A percentile compares a stretch with the other conserved stretches of the same genome.
Evolutionary conservation across 2,888 invertebrate genomes (phyloP).

Genomic region (Leptinotarsa tumamoca): DNA sequence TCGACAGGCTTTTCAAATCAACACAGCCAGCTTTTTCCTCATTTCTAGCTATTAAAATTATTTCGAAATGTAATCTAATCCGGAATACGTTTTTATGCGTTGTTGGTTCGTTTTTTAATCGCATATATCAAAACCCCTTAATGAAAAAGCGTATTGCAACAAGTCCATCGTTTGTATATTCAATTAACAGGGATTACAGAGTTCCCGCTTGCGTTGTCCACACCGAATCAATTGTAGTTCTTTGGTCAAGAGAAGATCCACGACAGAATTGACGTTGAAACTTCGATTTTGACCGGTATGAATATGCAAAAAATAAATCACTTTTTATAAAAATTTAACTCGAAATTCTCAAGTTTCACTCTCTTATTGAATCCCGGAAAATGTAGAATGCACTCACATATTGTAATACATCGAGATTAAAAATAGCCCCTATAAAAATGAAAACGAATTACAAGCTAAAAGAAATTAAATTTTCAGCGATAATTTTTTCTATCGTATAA

Average conservation of each 20-base stretch:
- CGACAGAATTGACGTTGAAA: not conserved
- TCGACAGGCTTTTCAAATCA: not conserved
- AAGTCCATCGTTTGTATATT: slow-evolving; percentile 51
- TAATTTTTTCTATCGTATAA: too few relatives aligned
- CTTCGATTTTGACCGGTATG: not conserved
- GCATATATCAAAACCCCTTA: slow-evolving; percentile 33
- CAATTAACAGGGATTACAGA: slow-evolving; percentile 55
- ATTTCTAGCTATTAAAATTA: slow-evolving; percentile 1
- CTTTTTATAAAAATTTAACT: too few relatives aligned
- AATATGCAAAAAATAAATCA: too few relatives aligned
- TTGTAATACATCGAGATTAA: too few relatives aligned
- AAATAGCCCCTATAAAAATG: too few relatives aligned
- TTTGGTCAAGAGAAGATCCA: slow-evolving; percentile 27
- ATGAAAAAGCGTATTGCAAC: slow-evolving; percentile 49
- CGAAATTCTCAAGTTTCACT: too few relatives aligned
- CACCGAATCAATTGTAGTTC: slow-evolving; percentile 28
- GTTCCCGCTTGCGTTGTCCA: slow-evolving; percentile 20
- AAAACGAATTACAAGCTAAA: too few relatives aligned
- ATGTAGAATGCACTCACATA: too few relatives aligned
- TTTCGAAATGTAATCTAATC: not conserved
- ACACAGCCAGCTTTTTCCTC: not conserved
- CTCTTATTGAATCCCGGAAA: too few relatives aligned
- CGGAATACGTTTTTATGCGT: slow-evolving; percentile 9
- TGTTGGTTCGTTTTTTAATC: slow-evolving; percentile 16
- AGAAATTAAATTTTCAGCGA: too few relatives aligned